Percentiles rank a stretch among this genome's conserved stretches.
phyloP scores from a whole-genome alignment of 2,888 invertebrate species.

The Lasioglossum zephyrum region DNA sequence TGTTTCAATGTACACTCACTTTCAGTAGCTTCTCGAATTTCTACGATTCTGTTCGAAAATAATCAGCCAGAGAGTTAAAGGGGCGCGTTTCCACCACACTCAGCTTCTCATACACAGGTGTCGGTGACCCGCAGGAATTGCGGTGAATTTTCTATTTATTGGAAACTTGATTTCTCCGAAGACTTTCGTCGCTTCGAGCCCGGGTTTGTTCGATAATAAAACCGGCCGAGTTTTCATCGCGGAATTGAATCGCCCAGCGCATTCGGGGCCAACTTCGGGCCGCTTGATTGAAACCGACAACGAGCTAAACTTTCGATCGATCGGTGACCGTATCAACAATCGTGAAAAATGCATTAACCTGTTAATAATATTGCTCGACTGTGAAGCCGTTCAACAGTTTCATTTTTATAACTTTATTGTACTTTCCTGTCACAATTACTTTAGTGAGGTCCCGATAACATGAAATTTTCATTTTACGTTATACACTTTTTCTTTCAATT shows the following conservation, averaged over 20 bases:
- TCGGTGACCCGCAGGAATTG: constrained; percentile 35
- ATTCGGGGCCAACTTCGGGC: not conserved
- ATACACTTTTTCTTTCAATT: not conserved
- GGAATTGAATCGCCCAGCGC: constrained; percentile 35
- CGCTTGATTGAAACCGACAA: not conserved
- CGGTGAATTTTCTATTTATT: constrained; percentile 48
- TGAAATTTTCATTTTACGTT: not conserved
- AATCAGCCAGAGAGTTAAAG: constrained; percentile 4
- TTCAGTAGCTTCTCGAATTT: not conserved
- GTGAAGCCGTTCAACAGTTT: not conserved
- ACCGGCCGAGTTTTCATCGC: constrained; percentile 30
- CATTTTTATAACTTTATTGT: not conserved
- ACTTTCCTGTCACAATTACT: not conserved
- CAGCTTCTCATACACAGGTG: constrained; percentile 1
- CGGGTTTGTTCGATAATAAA: constrained; percentile 39
- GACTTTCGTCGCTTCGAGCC: constrained; percentile 40
- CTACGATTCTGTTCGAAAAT: not conserved
- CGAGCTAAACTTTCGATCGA: not conserved
- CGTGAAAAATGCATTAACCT: not conserved
- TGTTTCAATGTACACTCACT: no score
- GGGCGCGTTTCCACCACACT: not conserved
- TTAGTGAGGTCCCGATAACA: not conserved
- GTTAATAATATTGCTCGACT: not conserved
- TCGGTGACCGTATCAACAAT: not conserved
- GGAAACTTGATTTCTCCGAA: constrained; percentile 49